Evolutionary conservation across 2,797 vertebrate species (phyloP).

Genomic region (Denticeps clupeoides): DNA sequence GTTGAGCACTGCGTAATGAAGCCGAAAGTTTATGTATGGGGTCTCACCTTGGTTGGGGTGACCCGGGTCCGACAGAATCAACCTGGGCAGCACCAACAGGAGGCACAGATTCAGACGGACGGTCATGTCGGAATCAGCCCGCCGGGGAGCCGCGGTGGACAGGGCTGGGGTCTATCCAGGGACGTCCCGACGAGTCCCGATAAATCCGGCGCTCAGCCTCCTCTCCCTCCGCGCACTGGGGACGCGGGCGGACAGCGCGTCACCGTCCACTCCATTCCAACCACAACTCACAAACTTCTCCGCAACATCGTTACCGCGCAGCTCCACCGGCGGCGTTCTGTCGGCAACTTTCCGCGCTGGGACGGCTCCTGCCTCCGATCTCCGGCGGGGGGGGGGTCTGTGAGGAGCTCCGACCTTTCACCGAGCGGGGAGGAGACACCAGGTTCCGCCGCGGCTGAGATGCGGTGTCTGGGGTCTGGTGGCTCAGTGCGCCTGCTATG

Average conservation of each 20-base stretch:
- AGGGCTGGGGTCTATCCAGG: no score
- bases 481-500: constrained; percentile 13
- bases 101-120: constrained; percentile 49
- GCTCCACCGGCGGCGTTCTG: no score
- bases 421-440: no score
- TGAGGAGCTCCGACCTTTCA: no score
- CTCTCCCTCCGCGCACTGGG: constrained; percentile 24
- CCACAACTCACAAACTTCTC: constrained; percentile 7
- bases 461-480: constrained; percentile 17
- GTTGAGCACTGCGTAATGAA: no score
- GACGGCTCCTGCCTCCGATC: no score
- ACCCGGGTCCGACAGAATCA: constrained; percentile 50
- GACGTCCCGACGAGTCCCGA: background rate
- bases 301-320: no score
- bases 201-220: constrained; percentile 22
- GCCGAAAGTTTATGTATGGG: background rate
- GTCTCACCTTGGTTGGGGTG: constrained; percentile 63
- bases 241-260: constrained; percentile 14
- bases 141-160: no score
- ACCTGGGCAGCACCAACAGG: constrained; percentile 50
- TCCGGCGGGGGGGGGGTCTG: no score
- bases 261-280: constrained; percentile 29
- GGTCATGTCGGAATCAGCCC: constrained; percentile 57
- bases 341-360: constrained; percentile 1
- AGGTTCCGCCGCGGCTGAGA: no score